A percentile compares a stretch with the other conserved stretches of the same genome.
phyloP scores from a whole-genome alignment of 2,888 invertebrate genomes.

The Apodemia zela region DNA sequence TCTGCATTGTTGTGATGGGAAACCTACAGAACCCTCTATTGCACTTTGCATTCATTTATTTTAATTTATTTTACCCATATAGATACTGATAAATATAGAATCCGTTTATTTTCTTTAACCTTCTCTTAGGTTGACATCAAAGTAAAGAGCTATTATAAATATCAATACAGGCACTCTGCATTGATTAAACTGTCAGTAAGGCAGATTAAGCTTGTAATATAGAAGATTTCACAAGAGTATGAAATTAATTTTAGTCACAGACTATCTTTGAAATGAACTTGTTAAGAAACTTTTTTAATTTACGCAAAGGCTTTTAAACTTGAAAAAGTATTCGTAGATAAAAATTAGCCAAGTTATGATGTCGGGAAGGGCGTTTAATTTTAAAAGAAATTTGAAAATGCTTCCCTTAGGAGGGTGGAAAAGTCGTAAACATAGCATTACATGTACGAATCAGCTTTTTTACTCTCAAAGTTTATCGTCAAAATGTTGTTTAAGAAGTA shows the following conservation, averaged over 20 bases:
- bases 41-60: no score
- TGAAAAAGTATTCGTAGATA: constrained; percentile 1
- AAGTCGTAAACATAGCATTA: background rate
- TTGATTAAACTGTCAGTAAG: constrained; percentile 6
- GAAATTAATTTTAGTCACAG: constrained; percentile 13
- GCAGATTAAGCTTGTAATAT: background rate
- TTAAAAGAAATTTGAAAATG: background rate
- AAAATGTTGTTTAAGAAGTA: no score
- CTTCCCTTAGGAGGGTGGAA: background rate
- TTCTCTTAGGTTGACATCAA: no score
- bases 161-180: background rate
- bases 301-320: constrained; percentile 5
- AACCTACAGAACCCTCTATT: no score
- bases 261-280: constrained; percentile 3
- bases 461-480: no score
- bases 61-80: no score
- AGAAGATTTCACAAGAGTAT: background rate
- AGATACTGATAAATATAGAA: no score
- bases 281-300: constrained; percentile 6
- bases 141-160: no score
- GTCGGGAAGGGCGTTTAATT: background rate
- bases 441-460: no score
- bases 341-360: background rate
- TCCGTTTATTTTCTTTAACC: no score
- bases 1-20: no score